These are phyloP conservation scores for Monopterus albus DNA, from an alignment of 2,113 vertebrate species.

Conservation along the genomic window DNA sequence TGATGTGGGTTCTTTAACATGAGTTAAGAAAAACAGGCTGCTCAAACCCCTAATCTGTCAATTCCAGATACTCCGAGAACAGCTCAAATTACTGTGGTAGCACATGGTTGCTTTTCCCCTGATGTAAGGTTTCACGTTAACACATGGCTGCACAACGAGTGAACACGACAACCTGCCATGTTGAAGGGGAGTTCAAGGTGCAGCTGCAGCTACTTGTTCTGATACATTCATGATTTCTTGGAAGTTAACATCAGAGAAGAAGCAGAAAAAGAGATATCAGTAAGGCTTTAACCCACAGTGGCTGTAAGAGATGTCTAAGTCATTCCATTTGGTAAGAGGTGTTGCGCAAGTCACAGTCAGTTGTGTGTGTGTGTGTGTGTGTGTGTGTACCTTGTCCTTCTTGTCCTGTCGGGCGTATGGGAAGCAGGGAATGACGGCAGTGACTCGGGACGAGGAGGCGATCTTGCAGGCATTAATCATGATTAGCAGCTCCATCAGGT, in stretches of 20 bases:
- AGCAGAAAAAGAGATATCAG: not conserved
- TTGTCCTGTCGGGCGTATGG: constrained; percentile 84
- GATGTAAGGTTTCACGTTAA: not conserved
- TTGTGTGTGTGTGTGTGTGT: not conserved
- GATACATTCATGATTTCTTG: not conserved
- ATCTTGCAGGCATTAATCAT: constrained; percentile 87
- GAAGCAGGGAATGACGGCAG: constrained; percentile 84
- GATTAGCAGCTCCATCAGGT: constrained; percentile 83
- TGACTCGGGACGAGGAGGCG: constrained; percentile 82
- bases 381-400: constrained; percentile 78
- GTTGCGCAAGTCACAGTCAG: too few relatives aligned
- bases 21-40: constrained; percentile 33
- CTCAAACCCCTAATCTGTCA: not conserved
- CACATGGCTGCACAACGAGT: not conserved
- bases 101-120: not conserved
- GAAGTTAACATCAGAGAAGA: not conserved
- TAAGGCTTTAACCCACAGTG: too few relatives aligned
- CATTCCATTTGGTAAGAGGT: too few relatives aligned
- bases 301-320: too few relatives aligned
- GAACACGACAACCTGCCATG: not conserved
- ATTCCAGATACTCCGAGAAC: not conserved
- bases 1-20: constrained; percentile 6
- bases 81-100: not conserved
- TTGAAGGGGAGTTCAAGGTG: not conserved
- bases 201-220: not conserved